Evolutionary conservation across 37 sponge, comb jelly and placozoan genomes (phyloP), one percentile per base, ranked within the genome.

Genomic region (Cladorhizidae sp.): DNA sequence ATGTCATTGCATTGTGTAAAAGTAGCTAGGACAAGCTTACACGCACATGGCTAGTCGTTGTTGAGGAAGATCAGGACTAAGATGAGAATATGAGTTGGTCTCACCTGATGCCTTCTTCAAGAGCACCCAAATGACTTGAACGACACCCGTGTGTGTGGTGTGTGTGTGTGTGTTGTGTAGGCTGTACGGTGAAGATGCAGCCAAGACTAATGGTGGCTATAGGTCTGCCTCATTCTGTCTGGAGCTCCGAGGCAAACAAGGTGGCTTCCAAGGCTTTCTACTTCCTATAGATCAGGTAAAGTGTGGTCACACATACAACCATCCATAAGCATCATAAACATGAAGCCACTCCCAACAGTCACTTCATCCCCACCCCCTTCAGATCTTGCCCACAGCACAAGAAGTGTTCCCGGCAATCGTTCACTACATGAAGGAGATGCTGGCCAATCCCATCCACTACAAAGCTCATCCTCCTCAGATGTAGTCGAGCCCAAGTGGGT

Each of bases 211-310:
- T 41, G 49, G 67, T n/a, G 86, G 65, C 17, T 86, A 82, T 49
- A 52, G 91, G 23, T 54, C 91, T 40, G 91, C 83, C 29, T 77
- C 83, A 21, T 77, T 68, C 31, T 74, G 82, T 33, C 52, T 90
- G 70, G 91, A 90, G 62, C 83, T 90, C 45, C 70, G 91, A 50
- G 85, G 74, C 32, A 72, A 71, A 7, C 80, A 72, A 11, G 75
- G 18, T 56, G 86, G 83, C 21, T 14, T 14, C 23, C 75, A 79
- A 74, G 87, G 87, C 2, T 90, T 90, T 39, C 56, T 81, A 1
- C 74, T 90, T 21, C 91, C 91, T 43, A 70, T 86, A 31, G 73
- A 85, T 42, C 83, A 90, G 83, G 91, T 90, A 45, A 72, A 43
- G 51, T 23, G 29, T 5, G 28, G 7, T 2, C 6, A 12, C 41